Evolutionary conservation across 2,888 invertebrate genomes (phyloP), one percentile per base, ranked within the genome.

Genomic region (Fragum fragum): DNA sequence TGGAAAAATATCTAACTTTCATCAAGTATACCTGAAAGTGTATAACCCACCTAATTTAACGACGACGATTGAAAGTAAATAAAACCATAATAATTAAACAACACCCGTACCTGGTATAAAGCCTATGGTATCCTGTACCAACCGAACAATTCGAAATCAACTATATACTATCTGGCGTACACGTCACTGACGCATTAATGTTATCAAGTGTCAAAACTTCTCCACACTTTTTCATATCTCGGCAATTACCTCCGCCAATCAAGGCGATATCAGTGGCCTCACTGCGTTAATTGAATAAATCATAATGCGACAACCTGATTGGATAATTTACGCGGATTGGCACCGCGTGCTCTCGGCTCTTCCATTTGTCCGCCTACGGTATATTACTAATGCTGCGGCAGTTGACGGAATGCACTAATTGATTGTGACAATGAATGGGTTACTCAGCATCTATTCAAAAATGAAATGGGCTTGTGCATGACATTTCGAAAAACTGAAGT

Each of bases 201-300:
- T 57, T 69, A 52, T 69, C 69, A 59, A 68, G 23, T 61, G 59
- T 78, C 73, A 73, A 69, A 73, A 73, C 29, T 66, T 71, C 66
- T 32, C 72, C 14, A 21, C 21, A 52, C 28, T 47, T 70, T 70
- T 70, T 70, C 68, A 78, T 78, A 78, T 32, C 57, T 57, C 39
- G 14, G 28, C 78, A 73, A 78, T 78, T 78, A 78, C 73, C 47
- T 21, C 28, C 29, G n/a, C 39, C 78, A 78, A 66, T 59, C 29
- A 69, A 73, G 71, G 32, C 69, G 69, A 29, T 73, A 69, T 73
- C 69, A 63, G 47, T 42, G 70, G 26, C 70, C 71, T 55, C 53
- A 57, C 36, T 26, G 73, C 26, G 76, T 77, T 81, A 77, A 81
- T 81, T 81, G 70, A 73, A 77, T 77, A 76, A 77, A 73, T 77